Evolutionary conservation across 2,113 vertebrate genomes (phyloP).

Genomic region (Bothrops jararaca): DNA sequence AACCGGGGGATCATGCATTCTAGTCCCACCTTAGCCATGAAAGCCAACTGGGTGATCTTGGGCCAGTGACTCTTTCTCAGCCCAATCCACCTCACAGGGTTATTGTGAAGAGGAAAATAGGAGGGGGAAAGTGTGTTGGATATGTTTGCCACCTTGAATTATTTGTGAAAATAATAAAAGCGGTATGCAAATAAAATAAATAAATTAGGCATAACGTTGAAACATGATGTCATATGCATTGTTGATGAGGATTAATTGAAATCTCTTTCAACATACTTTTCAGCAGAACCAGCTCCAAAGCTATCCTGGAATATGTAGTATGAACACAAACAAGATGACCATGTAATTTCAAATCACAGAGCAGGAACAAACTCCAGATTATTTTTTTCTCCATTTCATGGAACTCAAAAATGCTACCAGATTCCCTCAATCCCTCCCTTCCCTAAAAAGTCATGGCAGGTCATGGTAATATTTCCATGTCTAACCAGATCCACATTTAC

Average conservation of each 20-base stretch:
- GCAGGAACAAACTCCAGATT: neutral
- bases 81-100: neutral
- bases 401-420: neutral
- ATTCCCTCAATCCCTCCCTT: neutral
- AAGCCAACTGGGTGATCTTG: neutral
- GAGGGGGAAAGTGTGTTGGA: neutral
- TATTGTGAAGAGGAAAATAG: neutral
- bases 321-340: neutral
- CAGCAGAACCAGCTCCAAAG: neutral
- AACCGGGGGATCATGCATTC: neutral
- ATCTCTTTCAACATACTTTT: neutral
- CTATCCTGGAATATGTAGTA: neutral
- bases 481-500: neutral
- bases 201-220: neutral
- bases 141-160: neutral
- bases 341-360: neutral
- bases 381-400: neutral
- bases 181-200: neutral
- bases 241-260: neutral
- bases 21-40: neutral
- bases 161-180: neutral
- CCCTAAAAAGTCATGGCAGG: neutral
- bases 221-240: neutral
- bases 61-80: neutral
- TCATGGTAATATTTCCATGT: neutral